Evolutionary conservation across 2,888 invertebrate genomes (phyloP), one percentile per base, ranked within the genome.

Genomic region (Dryococelus australis): DNA sequence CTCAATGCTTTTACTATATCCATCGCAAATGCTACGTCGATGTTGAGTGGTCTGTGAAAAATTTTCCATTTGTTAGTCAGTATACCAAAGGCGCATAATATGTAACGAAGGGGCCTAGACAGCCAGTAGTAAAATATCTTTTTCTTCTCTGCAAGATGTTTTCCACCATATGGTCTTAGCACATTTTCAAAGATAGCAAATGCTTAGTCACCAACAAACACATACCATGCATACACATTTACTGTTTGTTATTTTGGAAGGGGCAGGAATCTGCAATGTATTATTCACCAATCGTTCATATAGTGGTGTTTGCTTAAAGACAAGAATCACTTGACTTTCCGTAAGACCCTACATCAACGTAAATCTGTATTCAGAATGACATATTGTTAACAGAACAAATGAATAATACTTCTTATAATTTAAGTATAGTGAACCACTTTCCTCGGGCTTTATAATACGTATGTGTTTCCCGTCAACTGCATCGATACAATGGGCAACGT

Each of bases 401-500:
- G 87, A 90, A 90, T 88, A 90, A 88, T 87, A 87, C 88, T 89
- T 86, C 88, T 90, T 90, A 85, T 90, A 90, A 86, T 90, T 90
- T 86, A 89, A 89, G 88, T 89, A 90, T 86, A 90, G 85, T 43
- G 90, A 90, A 81, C 90, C 90, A 87, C 89, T 89, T 86, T 89
- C 78, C 79, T 88, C 86, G 85, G 90, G 90, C 86, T 89, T 88
- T 79, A 89, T 88, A 24, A 90, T 84, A 88, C 90, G 87, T 35
- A 90, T 90, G 86, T 91, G 90, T 89, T 90, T 91, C n/a, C 90
- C 90, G 87, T 91, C 90, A n/a, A 90, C 86, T 65, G 90, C 90
- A 86, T 90, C 90, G 86, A 90, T 89, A 88, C 90, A 90, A 88
- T 90, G 89, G 79, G 89, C 90, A 89, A 90, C 90, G 88, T 90